Evolutionary conservation across 2,113 vertebrate genomes (phyloP).

Genomic region (Bujurquina vittata): DNA sequence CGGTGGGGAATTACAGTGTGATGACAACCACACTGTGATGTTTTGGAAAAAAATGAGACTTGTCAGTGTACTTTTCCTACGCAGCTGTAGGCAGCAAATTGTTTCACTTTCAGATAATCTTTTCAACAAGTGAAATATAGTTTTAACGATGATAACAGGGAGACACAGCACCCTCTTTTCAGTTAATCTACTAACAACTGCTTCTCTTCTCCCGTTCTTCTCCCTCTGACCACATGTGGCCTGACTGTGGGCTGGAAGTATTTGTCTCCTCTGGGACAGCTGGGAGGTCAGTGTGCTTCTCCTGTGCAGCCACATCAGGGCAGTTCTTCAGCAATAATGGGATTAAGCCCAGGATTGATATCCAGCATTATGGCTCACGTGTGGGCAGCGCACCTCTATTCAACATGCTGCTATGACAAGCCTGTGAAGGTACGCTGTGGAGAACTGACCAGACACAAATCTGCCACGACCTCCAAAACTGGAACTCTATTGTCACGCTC

Average conservation of each 20-base stretch:
- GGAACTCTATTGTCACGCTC: slow-evolving; percentile 51
- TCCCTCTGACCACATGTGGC: slow-evolving; percentile 27
- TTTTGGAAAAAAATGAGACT: slow-evolving; percentile 30
- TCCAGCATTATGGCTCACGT: slow-evolving; percentile 61
- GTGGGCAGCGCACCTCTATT: slow-evolving; percentile 42
- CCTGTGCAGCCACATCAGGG: slow-evolving; percentile 33
- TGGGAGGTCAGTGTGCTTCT: slow-evolving; percentile 41
- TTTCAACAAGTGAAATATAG: background rate
- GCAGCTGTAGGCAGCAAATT: slow-evolving; percentile 1
- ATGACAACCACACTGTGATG: slow-evolving; percentile 12
- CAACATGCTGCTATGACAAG: slow-evolving; percentile 34
- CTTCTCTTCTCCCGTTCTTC: background rate
- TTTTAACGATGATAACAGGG: background rate
- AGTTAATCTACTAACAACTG: background rate
- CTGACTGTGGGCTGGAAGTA: slow-evolving; percentile 32
- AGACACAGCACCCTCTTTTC: background rate
- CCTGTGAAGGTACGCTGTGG: slow-evolving; percentile 31
- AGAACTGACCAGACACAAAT: slow-evolving; percentile 50
- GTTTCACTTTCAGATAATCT: slow-evolving; percentile 23
- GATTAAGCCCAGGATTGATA: slow-evolving; percentile 69
- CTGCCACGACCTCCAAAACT: slow-evolving; percentile 37
- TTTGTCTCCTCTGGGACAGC: slow-evolving; percentile 30
- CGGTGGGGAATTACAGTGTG: background rate
- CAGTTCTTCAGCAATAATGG: slow-evolving; percentile 66
- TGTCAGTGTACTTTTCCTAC: slow-evolving; percentile 27